phyloP scores from a whole-genome alignment of 2,888 invertebrate species.

The Chalcosyrphus nemorum region DNA sequence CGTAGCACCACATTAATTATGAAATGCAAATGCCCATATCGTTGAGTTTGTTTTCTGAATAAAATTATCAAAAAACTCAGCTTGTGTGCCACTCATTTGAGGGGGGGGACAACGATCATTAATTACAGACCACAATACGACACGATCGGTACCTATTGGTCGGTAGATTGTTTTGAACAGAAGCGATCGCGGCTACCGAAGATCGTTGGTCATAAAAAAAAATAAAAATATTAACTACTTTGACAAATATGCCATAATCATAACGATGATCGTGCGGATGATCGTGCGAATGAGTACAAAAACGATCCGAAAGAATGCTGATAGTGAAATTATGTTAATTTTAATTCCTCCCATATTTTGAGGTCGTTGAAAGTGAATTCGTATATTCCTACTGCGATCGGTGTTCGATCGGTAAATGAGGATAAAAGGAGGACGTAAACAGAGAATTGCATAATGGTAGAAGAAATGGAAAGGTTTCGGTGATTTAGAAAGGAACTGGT shows the following conservation, averaged over 20 bases:
- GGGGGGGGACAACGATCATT: not conserved
- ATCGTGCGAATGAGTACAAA: not conserved
- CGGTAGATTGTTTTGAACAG: not conserved
- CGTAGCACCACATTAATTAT: conserved; percentile 37
- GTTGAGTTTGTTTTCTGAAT: not conserved
- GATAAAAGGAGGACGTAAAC: conserved; percentile 11
- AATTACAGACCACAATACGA: not conserved
- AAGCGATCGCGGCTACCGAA: not conserved
- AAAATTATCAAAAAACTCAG: too few species aligned
- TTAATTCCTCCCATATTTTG: not conserved
- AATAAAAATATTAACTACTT: not conserved
- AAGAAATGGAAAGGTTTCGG: not conserved
- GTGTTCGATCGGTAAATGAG: not conserved
- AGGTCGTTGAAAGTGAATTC: conserved; percentile 8
- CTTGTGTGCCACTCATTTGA: not conserved
- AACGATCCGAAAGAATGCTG: conserved; percentile 26
- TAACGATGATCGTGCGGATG: not conserved
- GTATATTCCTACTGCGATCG: not conserved
- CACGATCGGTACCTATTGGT: not conserved
- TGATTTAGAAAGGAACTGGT: conserved; percentile 18
- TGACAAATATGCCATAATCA: conserved; percentile 12
- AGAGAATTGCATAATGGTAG: not conserved
- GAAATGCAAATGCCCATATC: conserved; percentile 24
- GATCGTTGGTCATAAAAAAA: not conserved
- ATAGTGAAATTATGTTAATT: conserved; percentile 54